These are phyloP conservation scores for Riparia riparia DNA, from an alignment of 2,113 vertebrate species.

Conservation along the genomic window DNA sequence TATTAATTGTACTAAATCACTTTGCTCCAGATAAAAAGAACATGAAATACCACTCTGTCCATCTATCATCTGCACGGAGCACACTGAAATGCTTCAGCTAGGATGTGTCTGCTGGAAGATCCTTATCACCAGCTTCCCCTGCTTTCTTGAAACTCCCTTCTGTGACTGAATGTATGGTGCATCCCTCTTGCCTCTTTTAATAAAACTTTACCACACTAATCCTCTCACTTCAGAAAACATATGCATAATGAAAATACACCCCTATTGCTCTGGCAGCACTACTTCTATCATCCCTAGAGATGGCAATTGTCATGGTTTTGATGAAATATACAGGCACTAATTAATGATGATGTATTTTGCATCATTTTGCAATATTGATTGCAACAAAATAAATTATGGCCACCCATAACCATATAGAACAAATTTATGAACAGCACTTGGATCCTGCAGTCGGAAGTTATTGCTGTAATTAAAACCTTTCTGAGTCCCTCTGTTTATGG, in stretches of 20 bases:
- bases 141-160: background rate
- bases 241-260: constrained; percentile 28
- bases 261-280: background rate
- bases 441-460: background rate
- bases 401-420: background rate
- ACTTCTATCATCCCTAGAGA: background rate
- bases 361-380: constrained; percentile 19
- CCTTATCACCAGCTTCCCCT: background rate
- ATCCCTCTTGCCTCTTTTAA: background rate
- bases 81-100: background rate
- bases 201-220: constrained; percentile 1
- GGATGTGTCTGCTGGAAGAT: background rate
- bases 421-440: background rate
- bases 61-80: background rate
- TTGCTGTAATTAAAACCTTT: background rate
- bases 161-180: background rate
- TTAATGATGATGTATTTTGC: constrained; percentile 29
- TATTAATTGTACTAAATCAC: constrained; percentile 9
- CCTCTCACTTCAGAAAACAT: constrained; percentile 22
- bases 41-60: background rate
- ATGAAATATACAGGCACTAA: background rate
- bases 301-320: background rate
- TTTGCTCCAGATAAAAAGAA: constrained; percentile 1
- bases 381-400: background rate
- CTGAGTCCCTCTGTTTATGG: background rate